Percentiles rank a stretch among this genome's conserved stretches.
phyloP scores from a whole-genome alignment of 2,888 invertebrate genomes.

The Lepidochrysops patricia region DNA sequence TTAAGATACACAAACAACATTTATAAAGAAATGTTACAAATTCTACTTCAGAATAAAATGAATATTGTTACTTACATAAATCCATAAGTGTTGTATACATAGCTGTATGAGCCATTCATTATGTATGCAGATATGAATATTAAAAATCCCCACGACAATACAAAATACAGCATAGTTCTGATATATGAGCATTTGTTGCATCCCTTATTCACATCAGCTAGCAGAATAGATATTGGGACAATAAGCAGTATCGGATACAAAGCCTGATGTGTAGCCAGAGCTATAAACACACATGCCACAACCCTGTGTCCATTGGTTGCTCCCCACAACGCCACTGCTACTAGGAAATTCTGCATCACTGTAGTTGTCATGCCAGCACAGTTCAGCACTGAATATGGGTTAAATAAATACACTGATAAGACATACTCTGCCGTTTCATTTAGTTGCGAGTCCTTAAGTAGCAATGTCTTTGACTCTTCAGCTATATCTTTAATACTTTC shows the following conservation, averaged over 20 bases:
- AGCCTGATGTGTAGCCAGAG: slow-evolving; percentile 87
- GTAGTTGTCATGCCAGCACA: slow-evolving; percentile 94
- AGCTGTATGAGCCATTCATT: slow-evolving; percentile 78
- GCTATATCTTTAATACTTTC: slow-evolving; percentile 68
- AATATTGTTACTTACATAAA: slow-evolving; percentile 79
- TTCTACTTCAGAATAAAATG: slow-evolving; percentile 19
- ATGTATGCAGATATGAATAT: slow-evolving; percentile 77
- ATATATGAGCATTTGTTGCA: slow-evolving; percentile 64
- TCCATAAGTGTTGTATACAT: slow-evolving; percentile 82
- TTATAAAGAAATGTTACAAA: too few species aligned
- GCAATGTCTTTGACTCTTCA: slow-evolving; percentile 70
- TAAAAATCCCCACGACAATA: slow-evolving; percentile 67
- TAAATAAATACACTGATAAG: slow-evolving; percentile 86
- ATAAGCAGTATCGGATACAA: slow-evolving; percentile 88
- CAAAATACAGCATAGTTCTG: slow-evolving; percentile 68
- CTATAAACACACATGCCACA: slow-evolving; percentile 79
- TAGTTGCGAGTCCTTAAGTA: slow-evolving; percentile 72
- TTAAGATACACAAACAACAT: slow-evolving; percentile 40
- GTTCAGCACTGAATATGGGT: slow-evolving; percentile 90
- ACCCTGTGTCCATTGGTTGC: slow-evolving; percentile 78
- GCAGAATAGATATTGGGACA: slow-evolving; percentile 85
- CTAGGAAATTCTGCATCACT: slow-evolving; percentile 89
- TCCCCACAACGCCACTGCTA: slow-evolving; percentile 81
- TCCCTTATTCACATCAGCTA: slow-evolving; percentile 71
- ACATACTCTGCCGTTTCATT: slow-evolving; percentile 80